Percentiles rank a stretch among this genome's conserved stretches.
These are phyloP conservation scores for Empis livida DNA, from an alignment of 2,888 invertebrate species.

Conservation along the genomic window DNA sequence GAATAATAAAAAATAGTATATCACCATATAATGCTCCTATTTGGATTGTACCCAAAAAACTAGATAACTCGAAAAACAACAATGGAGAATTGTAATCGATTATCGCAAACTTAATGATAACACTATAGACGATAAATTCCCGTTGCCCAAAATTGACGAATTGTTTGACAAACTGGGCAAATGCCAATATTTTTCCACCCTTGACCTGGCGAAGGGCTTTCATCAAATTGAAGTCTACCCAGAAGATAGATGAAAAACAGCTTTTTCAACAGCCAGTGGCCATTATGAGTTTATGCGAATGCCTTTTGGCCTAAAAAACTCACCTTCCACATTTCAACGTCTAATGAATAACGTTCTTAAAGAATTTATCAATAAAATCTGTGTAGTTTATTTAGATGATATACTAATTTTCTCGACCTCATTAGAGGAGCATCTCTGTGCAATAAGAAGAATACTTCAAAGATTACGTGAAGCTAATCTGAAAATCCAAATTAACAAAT, in stretches of 20 bases:
- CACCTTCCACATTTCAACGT: slow-evolving; percentile 9
- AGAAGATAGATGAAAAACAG: slow-evolving; percentile 1
- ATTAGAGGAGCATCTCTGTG: slow-evolving; percentile 8
- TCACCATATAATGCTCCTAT: too few species aligned
- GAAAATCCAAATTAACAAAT: slow-evolving; percentile 11
- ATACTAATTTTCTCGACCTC: slow-evolving; percentile 10
- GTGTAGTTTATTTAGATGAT: slow-evolving; percentile 11
- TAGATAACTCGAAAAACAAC: neutral
- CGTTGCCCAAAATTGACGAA: too few species aligned
- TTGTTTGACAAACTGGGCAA: neutral
- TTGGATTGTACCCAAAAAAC: neutral
- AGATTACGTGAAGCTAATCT: slow-evolving; percentile 5
- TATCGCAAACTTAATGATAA: too few species aligned
- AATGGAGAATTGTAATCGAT: neutral
- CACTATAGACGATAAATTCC: too few species aligned
- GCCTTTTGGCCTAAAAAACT: neutral
- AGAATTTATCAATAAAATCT: slow-evolving; percentile 8
- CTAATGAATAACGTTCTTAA: slow-evolving; percentile 11
- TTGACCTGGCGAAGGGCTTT: neutral
- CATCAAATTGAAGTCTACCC: neutral
- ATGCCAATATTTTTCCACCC: neutral
- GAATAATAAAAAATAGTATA: slow-evolving; percentile 13
- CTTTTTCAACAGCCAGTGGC: neutral
- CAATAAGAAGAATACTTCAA: slow-evolving; percentile 6
- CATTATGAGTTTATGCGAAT: slow-evolving; percentile 1